Conservation (phyloP, 2,888 invertebrate species). For the Argyresthia albistria region DNA sequence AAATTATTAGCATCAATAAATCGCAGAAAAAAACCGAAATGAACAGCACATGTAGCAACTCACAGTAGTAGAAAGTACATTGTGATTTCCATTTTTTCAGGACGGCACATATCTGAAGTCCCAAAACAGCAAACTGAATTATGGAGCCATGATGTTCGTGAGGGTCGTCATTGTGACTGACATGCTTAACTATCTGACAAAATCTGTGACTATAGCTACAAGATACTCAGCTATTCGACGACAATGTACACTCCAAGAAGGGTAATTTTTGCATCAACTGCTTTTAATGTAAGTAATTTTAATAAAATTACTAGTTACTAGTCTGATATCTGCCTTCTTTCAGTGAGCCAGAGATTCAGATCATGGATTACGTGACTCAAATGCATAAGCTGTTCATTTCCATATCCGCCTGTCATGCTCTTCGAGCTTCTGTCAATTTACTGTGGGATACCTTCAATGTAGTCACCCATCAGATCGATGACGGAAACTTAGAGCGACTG, state of each 20-base stretch:
- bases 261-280: constrained; percentile 50
- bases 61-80: too few species aligned
- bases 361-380: constrained; percentile 89
- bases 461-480: constrained; percentile 78
- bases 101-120: constrained; percentile 85
- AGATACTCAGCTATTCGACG: constrained; percentile 86
- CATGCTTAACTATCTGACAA: constrained; percentile 75
- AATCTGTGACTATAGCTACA: constrained; percentile 84
- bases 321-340: constrained; percentile 6
- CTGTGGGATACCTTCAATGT: constrained; percentile 83
- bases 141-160: constrained; percentile 89
- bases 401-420: constrained; percentile 80
- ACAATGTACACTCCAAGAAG: constrained; percentile 82
- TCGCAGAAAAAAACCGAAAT: too few species aligned
- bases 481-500: constrained; percentile 79
- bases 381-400: constrained; percentile 87
- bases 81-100: constrained; percentile 24
- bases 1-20: too few species aligned
- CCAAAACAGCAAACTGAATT: constrained; percentile 80
- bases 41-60: too few species aligned
- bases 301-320: not conserved
- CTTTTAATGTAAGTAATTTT: not conserved
- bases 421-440: constrained; percentile 75
- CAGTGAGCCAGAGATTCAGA: constrained; percentile 82
- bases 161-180: constrained; percentile 82